Base-by-base conservation (phyloP, 2,797 vertebrate genomes). In the Crenuchus spilurus region DNA sequence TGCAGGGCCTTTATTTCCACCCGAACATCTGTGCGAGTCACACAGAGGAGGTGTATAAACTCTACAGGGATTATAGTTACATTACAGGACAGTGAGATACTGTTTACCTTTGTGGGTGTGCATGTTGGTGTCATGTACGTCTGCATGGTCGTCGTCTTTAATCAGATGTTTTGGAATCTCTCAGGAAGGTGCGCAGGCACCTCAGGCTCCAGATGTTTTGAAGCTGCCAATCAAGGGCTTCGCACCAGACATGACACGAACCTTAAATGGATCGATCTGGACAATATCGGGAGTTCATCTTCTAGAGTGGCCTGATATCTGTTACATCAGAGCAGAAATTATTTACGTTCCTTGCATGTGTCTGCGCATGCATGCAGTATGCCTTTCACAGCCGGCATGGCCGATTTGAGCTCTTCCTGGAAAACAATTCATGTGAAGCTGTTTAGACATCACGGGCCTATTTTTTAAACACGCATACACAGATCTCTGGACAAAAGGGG, bases 1-100 rank as follows among this genome's bases (percentile, higher is more conserved):
- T 79, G 51, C 51, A 18, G 84, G 80, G 80, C 83, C 85, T 87
- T 87, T 84, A 82, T 80, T 87, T 85, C 72, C 82, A 85, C 78
- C 83, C 74, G 74, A 82, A 87, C 85, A 88, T 88, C 83, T 87
- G 88, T 83, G 76, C 75, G 67, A 58, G 78, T 57, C 51, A 44
- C 58, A 58, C 58, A 65, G 42, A 55, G 1, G 18, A 57, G 30
- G 6, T 3, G 14, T 0, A 20, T 30, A 74, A 49, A 51, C 42
- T 83, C 75, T 81, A 76, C 35, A 67, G 71, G 84, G 83, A 87
- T 85, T 85, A 76, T 77, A 83, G 84, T 88, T 79, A 72, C 67
- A 85, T 83, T 57, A 35, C 33, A 78, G 64, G 84, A 87, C 86
- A 85, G 86, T 83, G 76, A 78, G 20, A 70, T 69, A 61, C 57